These are phyloP conservation scores for Anoplolepis gracilipes DNA, from an alignment of 1,140 invertebrate species.

Conservation along the genomic window DNA sequence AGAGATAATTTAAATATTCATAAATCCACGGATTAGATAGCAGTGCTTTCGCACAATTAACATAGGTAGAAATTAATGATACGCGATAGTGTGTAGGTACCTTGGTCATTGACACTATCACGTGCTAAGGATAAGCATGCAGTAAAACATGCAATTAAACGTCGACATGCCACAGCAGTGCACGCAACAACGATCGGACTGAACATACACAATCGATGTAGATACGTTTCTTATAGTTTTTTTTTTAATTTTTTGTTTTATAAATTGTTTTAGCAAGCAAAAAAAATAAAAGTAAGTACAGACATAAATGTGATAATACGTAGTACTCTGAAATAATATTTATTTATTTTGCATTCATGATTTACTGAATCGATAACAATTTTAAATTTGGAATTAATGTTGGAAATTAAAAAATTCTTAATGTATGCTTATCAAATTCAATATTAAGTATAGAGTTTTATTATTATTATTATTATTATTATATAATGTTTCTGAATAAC, in stretches of 20 bases:
- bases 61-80: slow-evolving; percentile 10
- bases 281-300: background rate
- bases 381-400: background rate
- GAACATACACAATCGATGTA: background rate
- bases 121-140: slow-evolving; percentile 44
- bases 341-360: background rate
- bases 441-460: background rate
- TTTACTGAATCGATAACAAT: background rate
- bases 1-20: background rate
- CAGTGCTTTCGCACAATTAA: background rate
- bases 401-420: no score
- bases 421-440: background rate
- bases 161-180: background rate
- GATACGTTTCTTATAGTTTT: background rate
- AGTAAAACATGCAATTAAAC: slow-evolving; percentile 20
- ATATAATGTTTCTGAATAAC: background rate
- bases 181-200: background rate
- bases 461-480: slow-evolving; percentile 7
- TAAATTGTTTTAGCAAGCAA: background rate
- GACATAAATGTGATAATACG: background rate
- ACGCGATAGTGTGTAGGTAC: slow-evolving; percentile 19
- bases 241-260: background rate
- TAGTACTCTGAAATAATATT: background rate
- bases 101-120: slow-evolving; percentile 46
- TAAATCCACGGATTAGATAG: background rate